Base-by-base conservation (phyloP, 2,113 vertebrate genomes). In the Apteryx owenii region DNA sequence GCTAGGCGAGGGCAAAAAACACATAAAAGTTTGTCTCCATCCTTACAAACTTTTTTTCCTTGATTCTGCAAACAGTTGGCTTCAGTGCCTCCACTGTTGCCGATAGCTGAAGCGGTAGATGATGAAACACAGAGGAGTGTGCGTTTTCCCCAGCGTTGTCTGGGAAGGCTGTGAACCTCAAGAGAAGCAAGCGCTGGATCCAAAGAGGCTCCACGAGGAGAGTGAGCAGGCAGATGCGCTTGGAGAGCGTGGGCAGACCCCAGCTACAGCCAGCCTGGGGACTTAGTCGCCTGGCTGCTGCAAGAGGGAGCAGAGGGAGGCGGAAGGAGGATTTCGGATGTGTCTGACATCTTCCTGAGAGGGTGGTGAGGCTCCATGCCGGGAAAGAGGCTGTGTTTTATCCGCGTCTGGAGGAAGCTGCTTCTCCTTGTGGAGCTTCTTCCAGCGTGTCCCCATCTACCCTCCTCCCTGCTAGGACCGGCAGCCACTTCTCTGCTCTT, bases 331-430 rank as follows among this genome's bases (percentile, higher is more conserved):
- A 20, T 65, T 81, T 91, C 16, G 10, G 31, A 12, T 1, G 0
- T 50, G 15, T 54, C 50, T 79, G 56, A 22, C 15, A 10, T 38
- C 65, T 60, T 78, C 12, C 22, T 68, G 53, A 44, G 70, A 44
- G 73, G 31, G 25, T 0, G 2, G 16, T 29, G 60, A 0, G 0
- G 1, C 21, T 38, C 23, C 50, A 22, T 69, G 48, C 53, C 0
- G 2, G 68, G 14, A 44, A 21, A 29, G 25, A 82, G 38, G 50
- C 58, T 73, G 28, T 0, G 0, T 29, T 85, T 66, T 40, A 16
- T 44, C 1, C 6, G 10, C 33, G 31, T 22, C 21, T 70, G 12
- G 44, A 70, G 21, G 44, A 21, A n/a, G 29, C 31, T 70, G 44
- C 44, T 48, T 5, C 21, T 48, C 31, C 22, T 46, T 69, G 66